Conservation (phyloP, 2,113 vertebrate genomes). For the Diglossa brunneiventris region DNA sequence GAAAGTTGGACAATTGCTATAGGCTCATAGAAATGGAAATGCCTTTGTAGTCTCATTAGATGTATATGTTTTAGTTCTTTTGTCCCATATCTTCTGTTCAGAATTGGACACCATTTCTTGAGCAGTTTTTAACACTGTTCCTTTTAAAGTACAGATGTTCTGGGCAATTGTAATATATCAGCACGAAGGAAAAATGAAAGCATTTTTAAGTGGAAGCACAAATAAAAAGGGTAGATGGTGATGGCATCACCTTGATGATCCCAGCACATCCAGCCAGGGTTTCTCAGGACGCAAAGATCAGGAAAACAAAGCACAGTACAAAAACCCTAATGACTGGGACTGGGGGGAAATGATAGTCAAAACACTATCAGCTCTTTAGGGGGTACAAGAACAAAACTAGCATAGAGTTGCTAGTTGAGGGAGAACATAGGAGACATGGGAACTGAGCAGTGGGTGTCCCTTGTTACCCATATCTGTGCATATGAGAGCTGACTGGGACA, state of each 20-base stretch:
- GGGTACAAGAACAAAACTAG: neutral
- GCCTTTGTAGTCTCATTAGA: neutral
- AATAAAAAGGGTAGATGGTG: neutral
- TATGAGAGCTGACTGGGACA: neutral
- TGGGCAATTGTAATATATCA: neutral
- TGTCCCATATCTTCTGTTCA: neutral
- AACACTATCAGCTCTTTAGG: neutral
- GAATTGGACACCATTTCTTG: neutral
- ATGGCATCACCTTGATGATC: neutral
- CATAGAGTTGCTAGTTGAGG: fast-evolving
- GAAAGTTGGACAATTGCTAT: neutral
- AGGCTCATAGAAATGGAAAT: neutral
- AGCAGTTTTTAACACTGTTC: neutral
- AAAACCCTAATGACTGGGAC: neutral
- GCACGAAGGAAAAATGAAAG: neutral
- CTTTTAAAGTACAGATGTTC: neutral
- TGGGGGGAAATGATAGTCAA: neutral
- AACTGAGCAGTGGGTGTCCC: neutral
- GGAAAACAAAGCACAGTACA: neutral
- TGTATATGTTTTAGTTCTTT: neutral
- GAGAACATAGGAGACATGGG: fast-evolving
- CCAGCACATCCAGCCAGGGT: neutral
- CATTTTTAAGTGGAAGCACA: neutral
- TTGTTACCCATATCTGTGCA: fast-evolving
- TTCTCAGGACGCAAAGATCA: neutral